Base-by-base conservation (phyloP, 2,888 invertebrate species). In the Blera fallax region DNA sequence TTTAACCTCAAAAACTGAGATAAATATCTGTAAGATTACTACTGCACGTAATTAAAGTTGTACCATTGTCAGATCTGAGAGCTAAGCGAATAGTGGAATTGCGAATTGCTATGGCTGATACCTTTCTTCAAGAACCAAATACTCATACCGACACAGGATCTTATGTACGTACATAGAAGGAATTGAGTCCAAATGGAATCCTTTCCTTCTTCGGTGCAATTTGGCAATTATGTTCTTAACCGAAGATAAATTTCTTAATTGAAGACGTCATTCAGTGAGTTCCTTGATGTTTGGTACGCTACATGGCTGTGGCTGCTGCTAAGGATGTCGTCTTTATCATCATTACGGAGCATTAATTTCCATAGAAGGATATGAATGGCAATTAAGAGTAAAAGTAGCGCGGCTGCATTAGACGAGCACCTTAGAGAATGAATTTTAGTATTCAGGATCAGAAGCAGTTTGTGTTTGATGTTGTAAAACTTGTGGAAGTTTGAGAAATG, bases 221-320 rank as follows among this genome's bases (percentile, higher is more conserved):
- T 72, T 69, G 58, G 64, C 67, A 74, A 84, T 79, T 69, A 64
- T 69, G 56, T 48, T 40, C 73, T 62, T 69, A 73, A 48, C 62
- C 73, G 56, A 64, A 50, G 73, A 74, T 74, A 79, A 79, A 84
- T 74, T 79, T 50, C 73, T 64, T 84, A 84, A 79, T 84, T 84
- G 73, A 74, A 64, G 69, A 52, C 62, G 67, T 79, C 50, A 69
- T 69, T 69, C 50, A 79, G 56, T 78, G 29, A 79, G 56, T 78
- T 18, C 16, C 21, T 21, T 16, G 21, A 18, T 48, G 18, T 21
- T 18, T 27, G 11, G n/a, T n/a, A n/a, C n/a, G 10, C 34, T 60
- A 50, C 21, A 4, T 27, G 50, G 32, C 18, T 10, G n/a, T 14
- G 2, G 34, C 18, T 3, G 8, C 32, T 1, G 48, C 43, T 3